Conservation (phyloP, 2,888 invertebrate species). For the Epinotia brunnichana region DNA sequence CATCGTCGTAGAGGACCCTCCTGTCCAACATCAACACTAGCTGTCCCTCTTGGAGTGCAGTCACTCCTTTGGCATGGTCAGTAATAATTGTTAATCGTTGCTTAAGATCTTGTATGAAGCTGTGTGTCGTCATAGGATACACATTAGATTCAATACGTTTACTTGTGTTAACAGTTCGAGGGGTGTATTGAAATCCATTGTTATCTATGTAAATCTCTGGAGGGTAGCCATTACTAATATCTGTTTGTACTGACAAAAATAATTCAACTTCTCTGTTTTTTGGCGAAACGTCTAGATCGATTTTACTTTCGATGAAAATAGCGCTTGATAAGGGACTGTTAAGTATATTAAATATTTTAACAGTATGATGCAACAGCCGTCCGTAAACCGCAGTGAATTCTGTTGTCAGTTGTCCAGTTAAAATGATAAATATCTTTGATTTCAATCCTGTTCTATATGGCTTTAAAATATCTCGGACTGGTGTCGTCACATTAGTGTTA, state of each 20-base stretch:
- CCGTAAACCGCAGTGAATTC: conserved; percentile 92
- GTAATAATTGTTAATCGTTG: conserved; percentile 90
- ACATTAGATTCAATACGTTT: conserved; percentile 96
- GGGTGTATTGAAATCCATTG: conserved; percentile 95
- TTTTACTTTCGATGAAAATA: conserved; percentile 90
- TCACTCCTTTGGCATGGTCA: conserved; percentile 95
- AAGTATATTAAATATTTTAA: conserved; percentile 89
- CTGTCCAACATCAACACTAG: conserved; percentile 97
- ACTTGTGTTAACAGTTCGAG: conserved; percentile 88
- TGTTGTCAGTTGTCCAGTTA: conserved; percentile 92
- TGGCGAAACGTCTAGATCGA: conserved; percentile 92
- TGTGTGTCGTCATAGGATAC: conserved; percentile 95
- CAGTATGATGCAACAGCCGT: conserved; percentile 88
- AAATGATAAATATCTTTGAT: conserved; percentile 87
- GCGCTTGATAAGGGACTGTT: conserved; percentile 86
- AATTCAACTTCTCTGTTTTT: conserved; percentile 94
- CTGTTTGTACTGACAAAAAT: conserved; percentile 93
- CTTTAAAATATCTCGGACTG: conserved; percentile 89
- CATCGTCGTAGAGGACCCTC: conserved; percentile 95
- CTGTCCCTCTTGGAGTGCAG: conserved; percentile 94
- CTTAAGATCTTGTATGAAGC: conserved; percentile 90
- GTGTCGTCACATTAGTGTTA: conserved; percentile 92
- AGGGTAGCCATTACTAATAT: conserved; percentile 90
- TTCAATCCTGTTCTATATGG: conserved; percentile 85
- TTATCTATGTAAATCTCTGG: conserved; percentile 94